Evolutionary conservation across 2,888 invertebrate species (phyloP).

Genomic region (Diaprepes abbreviatus): DNA sequence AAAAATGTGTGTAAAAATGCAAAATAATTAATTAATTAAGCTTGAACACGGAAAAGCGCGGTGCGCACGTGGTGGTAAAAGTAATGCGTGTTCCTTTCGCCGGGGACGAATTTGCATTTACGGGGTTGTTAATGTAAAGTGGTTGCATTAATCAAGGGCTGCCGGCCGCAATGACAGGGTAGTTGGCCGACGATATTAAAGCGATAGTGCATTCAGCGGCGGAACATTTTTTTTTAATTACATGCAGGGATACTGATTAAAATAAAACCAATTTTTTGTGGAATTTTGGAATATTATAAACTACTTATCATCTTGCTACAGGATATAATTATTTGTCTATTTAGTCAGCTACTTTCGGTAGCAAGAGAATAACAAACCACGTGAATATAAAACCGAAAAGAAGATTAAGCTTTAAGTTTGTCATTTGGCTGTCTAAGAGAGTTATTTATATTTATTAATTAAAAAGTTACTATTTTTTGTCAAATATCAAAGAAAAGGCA

Average conservation of each 20-base stretch:
- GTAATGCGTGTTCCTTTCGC: slow-evolving; percentile 56
- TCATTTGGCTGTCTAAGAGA: no score
- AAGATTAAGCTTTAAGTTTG: no score
- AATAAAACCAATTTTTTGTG: no score
- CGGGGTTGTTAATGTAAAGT: slow-evolving; percentile 68
- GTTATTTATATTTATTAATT: no score
- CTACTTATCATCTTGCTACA: no score
- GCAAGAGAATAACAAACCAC: no score
- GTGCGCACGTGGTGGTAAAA: slow-evolving; percentile 44
- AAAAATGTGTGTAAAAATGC: slow-evolving; percentile 38
- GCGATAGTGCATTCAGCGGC: slow-evolving; percentile 61
- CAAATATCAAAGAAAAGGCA: no score
- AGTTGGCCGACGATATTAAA: slow-evolving; percentile 66
- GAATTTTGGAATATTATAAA: no score
- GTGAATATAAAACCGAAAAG: no score
- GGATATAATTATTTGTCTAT: no score
- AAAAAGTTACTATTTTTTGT: no score
- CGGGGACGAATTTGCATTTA: slow-evolving; percentile 63
- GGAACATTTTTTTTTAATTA: slow-evolving; percentile 3
- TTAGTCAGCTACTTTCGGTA: no score
- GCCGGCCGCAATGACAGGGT: slow-evolving; percentile 64
- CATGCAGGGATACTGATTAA: not conserved
- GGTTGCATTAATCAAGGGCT: slow-evolving; percentile 67
- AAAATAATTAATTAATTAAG: slow-evolving; percentile 50
- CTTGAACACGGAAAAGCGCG: slow-evolving; percentile 43